phyloP scores from a whole-genome alignment of 2,797 vertebrate genomes.

The Lithobates pipiens region DNA sequence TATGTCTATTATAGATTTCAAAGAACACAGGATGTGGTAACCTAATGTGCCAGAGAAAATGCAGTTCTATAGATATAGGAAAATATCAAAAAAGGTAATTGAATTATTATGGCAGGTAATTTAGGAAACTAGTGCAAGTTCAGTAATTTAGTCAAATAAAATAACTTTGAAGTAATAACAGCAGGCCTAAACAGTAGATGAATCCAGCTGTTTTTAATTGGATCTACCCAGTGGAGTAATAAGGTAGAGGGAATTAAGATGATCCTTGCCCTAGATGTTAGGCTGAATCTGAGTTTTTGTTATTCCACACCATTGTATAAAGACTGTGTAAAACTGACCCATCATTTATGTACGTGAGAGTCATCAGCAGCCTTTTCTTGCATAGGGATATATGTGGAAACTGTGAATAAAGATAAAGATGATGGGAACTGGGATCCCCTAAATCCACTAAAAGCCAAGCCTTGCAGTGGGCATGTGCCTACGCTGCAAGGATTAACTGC shows the following conservation, averaged over 20 bases:
- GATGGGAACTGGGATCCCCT: no score
- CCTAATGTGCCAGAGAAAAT: conserved; percentile 29
- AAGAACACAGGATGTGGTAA: conserved; percentile 15
- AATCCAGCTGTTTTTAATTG: background rate
- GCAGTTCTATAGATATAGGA: background rate
- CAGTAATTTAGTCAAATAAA: background rate
- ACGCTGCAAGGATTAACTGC: no score
- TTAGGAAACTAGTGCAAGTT: conserved; percentile 1
- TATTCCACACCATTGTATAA: no score
- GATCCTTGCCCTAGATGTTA: background rate
- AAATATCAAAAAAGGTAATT: background rate
- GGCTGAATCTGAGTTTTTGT: background rate
- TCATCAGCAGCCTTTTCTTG: no score
- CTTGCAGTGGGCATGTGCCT: no score
- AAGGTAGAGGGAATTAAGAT: background rate
- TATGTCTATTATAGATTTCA: conserved; percentile 22
- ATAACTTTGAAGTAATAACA: conserved; percentile 12
- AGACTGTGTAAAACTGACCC: no score
- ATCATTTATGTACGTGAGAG: no score
- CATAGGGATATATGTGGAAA: no score
- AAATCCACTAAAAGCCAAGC: no score
- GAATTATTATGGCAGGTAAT: conserved; percentile 1
- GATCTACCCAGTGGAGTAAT: no score
- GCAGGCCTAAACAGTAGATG: background rate
- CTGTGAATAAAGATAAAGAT: no score